Conservation (phyloP, 2,888 invertebrate species). For the Eilema griseolum region DNA sequence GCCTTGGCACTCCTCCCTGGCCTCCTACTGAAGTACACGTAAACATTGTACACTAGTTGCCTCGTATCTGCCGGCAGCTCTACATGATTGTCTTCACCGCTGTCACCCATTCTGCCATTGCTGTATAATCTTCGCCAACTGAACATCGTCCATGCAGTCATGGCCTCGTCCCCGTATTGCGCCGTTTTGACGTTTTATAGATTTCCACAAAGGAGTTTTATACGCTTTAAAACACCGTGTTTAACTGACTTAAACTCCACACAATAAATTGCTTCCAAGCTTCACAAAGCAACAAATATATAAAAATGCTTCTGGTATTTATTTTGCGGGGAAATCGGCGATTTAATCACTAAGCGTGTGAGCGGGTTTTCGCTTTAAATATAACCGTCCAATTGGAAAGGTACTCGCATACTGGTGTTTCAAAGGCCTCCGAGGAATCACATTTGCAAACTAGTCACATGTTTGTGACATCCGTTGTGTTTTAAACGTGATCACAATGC, state of each 20-base stretch:
- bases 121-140: conserved; percentile 82
- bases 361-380: conserved; percentile 45
- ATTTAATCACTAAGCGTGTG: conserved; percentile 21
- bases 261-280: not conserved
- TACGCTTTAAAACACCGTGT: conserved; percentile 7
- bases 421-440: conserved; percentile 59
- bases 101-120: conserved; percentile 69
- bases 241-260: not conserved
- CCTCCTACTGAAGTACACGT: conserved; percentile 78
- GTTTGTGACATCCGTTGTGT: conserved; percentile 77
- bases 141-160: conserved; percentile 86
- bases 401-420: conserved; percentile 70
- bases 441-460: conserved; percentile 79
- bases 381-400: conserved; percentile 72
- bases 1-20: conserved; percentile 78
- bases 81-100: conserved; percentile 68
- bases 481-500: conserved; percentile 76
- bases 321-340: conserved; percentile 10
- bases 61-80: conserved; percentile 81
- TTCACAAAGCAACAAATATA: not conserved
- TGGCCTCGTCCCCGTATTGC: conserved; percentile 83
- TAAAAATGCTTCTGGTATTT: conserved; percentile 19
- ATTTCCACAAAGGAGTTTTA: conserved; percentile 25
- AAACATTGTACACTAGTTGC: conserved; percentile 82
- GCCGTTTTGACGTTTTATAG: conserved; percentile 71